These are phyloP conservation scores for Astropecten irregularis DNA, from an alignment of 53 echinoderm and acorn worm species.

Conservation along the genomic window DNA sequence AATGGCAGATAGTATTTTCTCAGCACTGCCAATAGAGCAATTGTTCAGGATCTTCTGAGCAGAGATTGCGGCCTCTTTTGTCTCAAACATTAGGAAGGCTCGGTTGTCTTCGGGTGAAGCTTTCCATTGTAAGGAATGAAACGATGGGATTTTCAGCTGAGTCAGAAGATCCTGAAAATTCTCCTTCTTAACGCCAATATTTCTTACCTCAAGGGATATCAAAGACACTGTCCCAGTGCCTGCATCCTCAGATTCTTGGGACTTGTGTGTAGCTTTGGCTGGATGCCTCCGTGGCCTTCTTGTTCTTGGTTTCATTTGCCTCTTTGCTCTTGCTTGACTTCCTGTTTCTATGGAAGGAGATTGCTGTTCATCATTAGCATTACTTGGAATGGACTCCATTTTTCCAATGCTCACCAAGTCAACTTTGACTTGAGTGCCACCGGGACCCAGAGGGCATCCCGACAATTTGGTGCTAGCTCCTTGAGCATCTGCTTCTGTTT, in stretches of 20 bases:
- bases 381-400: not conserved
- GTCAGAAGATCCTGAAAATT: not conserved
- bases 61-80: not conserved
- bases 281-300: not conserved
- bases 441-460: not conserved
- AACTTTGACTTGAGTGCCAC: not conserved
- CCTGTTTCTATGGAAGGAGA: not conserved
- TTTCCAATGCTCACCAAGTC: not conserved
- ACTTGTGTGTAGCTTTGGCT: not conserved
- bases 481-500: not conserved
- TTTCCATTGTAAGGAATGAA: not conserved
- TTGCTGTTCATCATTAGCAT: not conserved
- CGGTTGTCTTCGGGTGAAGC: not conserved
- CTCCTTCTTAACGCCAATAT: not conserved
- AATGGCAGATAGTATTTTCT: not conserved
- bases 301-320: not conserved
- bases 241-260: not conserved
- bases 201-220: constrained; percentile 1
- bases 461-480: not conserved
- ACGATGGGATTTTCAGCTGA: not conserved
- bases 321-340: not conserved
- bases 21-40: not conserved
- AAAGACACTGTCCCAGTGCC: not conserved
- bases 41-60: constrained; percentile 13
- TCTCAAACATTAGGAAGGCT: constrained; percentile 3